phyloP scores from a whole-genome alignment of 2,113 vertebrate genomes.

The Oostethus manadensis region DNA sequence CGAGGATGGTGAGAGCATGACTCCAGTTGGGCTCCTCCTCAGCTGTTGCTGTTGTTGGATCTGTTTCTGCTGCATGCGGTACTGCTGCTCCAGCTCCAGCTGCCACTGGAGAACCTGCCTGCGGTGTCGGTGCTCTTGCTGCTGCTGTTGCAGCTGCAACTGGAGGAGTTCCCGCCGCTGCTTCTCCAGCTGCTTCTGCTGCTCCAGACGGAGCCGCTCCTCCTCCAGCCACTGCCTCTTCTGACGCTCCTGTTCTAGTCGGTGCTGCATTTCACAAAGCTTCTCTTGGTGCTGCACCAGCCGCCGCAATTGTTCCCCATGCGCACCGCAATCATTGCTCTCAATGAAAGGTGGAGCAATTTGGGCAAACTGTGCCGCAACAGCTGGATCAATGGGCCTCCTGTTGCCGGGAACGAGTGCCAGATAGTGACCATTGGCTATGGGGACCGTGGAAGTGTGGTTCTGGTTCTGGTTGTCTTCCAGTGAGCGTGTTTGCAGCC shows the following conservation, averaged over 20 bases:
- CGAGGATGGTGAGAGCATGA: conserved; percentile 58
- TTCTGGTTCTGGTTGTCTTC: conserved; percentile 62
- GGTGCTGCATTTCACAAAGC: conserved; percentile 45
- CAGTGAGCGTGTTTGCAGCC: conserved; percentile 22
- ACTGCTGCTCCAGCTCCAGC: conserved; percentile 59
- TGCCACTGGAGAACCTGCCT: conserved; percentile 60
- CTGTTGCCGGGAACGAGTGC: conserved; percentile 59
- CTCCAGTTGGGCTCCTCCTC: conserved; percentile 47
- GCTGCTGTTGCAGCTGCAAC: conserved; percentile 62
- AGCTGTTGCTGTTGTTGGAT: conserved; percentile 62
- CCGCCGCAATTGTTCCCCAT: conserved; percentile 46
- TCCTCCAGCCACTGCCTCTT: conserved; percentile 59
- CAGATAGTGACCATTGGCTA: conserved; percentile 65
- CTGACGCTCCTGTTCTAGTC: conserved; percentile 55
- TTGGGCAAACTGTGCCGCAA: conserved; percentile 41
- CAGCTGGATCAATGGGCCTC: conserved; percentile 47
- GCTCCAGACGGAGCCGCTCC: conserved; percentile 56
- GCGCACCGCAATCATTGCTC: neutral
- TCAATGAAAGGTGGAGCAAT: conserved; percentile 17
- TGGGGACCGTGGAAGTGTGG: conserved; percentile 7
- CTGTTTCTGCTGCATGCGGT: conserved; percentile 59
- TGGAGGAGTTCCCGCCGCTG: conserved; percentile 62
- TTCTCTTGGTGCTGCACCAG: conserved; percentile 61
- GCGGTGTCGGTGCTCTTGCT: conserved; percentile 59
- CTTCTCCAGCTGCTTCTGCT: conserved; percentile 64